A percentile compares a stretch with the other conserved stretches of the same genome.
Conservation (phyloP, 2,888 invertebrate species). For the Cephus sareptanus region DNA sequence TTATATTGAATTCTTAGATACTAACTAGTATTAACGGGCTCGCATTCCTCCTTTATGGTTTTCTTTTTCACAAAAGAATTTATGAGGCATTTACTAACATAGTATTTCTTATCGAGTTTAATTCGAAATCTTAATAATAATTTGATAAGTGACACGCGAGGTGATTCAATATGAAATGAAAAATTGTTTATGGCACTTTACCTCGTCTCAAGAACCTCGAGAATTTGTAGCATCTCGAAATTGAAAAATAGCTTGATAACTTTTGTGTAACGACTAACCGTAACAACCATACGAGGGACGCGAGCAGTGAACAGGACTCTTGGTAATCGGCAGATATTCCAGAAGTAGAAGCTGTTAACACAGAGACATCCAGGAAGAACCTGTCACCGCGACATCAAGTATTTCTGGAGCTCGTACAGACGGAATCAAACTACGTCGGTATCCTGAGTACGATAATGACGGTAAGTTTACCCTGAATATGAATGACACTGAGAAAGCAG, state of each 20-base stretch:
- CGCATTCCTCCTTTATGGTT: neutral
- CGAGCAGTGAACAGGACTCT: conserved; percentile 42
- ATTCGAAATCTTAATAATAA: neutral
- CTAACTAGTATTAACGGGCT: conserved; percentile 7
- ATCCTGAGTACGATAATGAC: conserved; percentile 93
- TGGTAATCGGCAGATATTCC: conserved; percentile 60
- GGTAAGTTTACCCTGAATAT: conserved; percentile 68
- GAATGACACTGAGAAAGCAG: neutral
- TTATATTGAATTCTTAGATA: neutral
- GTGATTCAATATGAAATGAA: neutral
- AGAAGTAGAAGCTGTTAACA: conserved; percentile 70
- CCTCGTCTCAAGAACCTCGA: neutral
- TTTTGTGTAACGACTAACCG: conserved; percentile 5
- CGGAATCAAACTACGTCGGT: conserved; percentile 97
- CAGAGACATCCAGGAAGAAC: conserved; percentile 75
- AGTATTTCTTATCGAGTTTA: neutral
- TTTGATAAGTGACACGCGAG: neutral
- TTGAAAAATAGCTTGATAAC: neutral
- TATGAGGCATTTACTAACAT: neutral
- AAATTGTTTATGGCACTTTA: neutral
- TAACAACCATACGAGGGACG: conserved; percentile 52
- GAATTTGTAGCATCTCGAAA: neutral
- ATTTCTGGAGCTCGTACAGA: conserved; percentile 92
- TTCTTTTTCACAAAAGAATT: neutral
- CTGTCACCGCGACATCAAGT: conserved; percentile 84